phyloP scores from a whole-genome alignment of 2,113 vertebrate genomes.

The Pseudorectes ferrugineus region DNA sequence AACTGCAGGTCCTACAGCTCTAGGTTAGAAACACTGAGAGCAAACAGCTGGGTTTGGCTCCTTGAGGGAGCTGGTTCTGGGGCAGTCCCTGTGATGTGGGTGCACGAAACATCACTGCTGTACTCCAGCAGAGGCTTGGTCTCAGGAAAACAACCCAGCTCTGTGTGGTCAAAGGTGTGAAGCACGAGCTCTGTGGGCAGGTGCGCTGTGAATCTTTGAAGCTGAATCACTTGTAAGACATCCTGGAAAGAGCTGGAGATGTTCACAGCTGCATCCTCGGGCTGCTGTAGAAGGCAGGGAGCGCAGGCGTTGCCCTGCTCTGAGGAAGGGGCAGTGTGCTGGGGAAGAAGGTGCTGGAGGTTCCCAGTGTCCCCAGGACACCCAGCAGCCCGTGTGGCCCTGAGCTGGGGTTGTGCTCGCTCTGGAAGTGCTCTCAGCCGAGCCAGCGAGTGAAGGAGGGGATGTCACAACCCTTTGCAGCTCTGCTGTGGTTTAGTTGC shows the following conservation, averaged over 20 bases:
- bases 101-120: rapidly evolving
- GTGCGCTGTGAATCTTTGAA: not conserved
- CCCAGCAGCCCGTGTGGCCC: not conserved
- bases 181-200: rapidly evolving
- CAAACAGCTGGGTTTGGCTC: too few species aligned
- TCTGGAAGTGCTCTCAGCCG: not conserved
- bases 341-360: not conserved
- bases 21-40: not conserved
- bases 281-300: not conserved
- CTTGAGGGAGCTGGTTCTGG: not conserved
- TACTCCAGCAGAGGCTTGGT: not conserved
- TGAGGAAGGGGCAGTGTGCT: not conserved
- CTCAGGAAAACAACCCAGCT: not conserved
- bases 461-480: not conserved
- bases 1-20: rapidly evolving
- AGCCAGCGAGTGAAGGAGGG: rapidly evolving
- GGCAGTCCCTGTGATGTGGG: not conserved
- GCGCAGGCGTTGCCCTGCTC: rapidly evolving
- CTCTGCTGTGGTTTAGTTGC: not conserved
- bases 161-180: not conserved
- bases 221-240: not conserved
- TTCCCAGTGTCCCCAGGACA: not conserved
- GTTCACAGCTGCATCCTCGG: not conserved
- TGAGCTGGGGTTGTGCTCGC: rapidly evolving
- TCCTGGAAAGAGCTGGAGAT: not conserved